Conservation (phyloP, 2,797 vertebrate species). For the Craterocephalus amniculus region DNA sequence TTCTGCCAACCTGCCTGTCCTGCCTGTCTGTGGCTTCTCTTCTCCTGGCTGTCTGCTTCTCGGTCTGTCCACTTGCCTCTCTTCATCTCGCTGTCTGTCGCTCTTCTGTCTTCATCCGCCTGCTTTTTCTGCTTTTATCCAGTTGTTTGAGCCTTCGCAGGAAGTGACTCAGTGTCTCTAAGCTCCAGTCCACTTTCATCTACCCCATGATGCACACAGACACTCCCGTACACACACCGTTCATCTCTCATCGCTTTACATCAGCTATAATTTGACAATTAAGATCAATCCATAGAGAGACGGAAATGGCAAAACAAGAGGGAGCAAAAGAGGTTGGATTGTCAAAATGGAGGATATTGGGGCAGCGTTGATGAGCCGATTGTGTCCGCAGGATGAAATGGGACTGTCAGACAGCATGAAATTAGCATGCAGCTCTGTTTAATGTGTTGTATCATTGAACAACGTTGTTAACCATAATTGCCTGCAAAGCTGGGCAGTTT, state of each 20-base stretch:
- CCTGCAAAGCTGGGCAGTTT: slow-evolving; percentile 14
- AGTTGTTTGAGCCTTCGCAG: slow-evolving; percentile 68
- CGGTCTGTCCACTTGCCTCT: slow-evolving; percentile 54
- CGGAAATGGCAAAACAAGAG: slow-evolving; percentile 4
- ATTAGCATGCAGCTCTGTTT: slow-evolving; percentile 44
- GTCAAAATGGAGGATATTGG: slow-evolving; percentile 5
- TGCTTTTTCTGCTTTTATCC: slow-evolving; percentile 75
- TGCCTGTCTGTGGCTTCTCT: slow-evolving; percentile 7
- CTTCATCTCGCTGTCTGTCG: slow-evolving; percentile 44
- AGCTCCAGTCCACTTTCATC: slow-evolving; percentile 72
- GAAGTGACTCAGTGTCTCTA: slow-evolving; percentile 75
- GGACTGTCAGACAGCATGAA: slow-evolving; percentile 29
- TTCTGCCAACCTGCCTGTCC: slow-evolving; percentile 48
- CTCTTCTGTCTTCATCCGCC: slow-evolving; percentile 55
- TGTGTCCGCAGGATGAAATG: neutral
- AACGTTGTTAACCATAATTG: slow-evolving; percentile 36
- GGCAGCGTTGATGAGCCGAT: slow-evolving; percentile 11
- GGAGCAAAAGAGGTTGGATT: slow-evolving; percentile 4
- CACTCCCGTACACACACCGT: slow-evolving; percentile 9
- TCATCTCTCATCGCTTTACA: slow-evolving; percentile 18
- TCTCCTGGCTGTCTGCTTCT: slow-evolving; percentile 17
- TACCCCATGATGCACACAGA: slow-evolving; percentile 32
- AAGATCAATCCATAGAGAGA: slow-evolving; percentile 32
- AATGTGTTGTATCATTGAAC: slow-evolving; percentile 35
- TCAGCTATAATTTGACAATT: slow-evolving; percentile 39